Percentiles rank a stretch among this genome's conserved stretches.
Evolutionary conservation across 2,888 invertebrate genomes (phyloP).

Genomic region (Drosophila merina): DNA sequence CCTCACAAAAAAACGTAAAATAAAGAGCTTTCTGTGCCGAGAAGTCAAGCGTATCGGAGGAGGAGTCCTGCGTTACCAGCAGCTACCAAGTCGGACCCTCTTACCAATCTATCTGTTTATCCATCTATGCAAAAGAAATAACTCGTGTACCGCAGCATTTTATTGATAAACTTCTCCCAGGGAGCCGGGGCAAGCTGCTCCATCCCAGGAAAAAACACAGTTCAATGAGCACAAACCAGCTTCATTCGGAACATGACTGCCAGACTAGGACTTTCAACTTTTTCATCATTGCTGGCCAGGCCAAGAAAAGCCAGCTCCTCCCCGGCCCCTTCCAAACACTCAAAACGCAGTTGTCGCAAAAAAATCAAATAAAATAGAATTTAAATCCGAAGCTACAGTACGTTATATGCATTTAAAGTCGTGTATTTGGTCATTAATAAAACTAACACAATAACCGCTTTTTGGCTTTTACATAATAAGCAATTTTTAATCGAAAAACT

Average conservation of each 20-base stretch:
- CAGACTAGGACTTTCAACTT: constrained; percentile 43
- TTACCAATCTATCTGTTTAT: constrained; percentile 43
- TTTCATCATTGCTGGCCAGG: constrained; percentile 34
- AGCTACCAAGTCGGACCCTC: constrained; percentile 13
- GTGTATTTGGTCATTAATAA: background rate
- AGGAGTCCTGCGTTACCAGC: constrained; percentile 27
- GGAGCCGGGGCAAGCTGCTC: constrained; percentile 9
- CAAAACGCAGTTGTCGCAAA: constrained; percentile 52
- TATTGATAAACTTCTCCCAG: constrained; percentile 72
- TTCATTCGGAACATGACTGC: constrained; percentile 52
- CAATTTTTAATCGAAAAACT: constrained; percentile 2
- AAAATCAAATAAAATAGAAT: constrained; percentile 16
- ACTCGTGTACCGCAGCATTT: constrained; percentile 77
- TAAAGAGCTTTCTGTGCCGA: constrained; percentile 49
- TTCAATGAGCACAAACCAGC: constrained; percentile 58
- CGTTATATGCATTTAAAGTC: constrained; percentile 2
- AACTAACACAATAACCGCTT: background rate
- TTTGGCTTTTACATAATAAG: background rate
- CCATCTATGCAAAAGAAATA: constrained; percentile 76
- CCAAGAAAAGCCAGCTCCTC: constrained; percentile 15
- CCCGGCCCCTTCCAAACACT: constrained; percentile 30
- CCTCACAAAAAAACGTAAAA: constrained; percentile 45
- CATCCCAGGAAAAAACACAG: constrained; percentile 22
- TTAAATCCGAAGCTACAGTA: constrained; percentile 1
- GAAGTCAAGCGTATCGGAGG: constrained; percentile 60